Base-by-base conservation (phyloP, 2,888 invertebrate genomes). In the Pachydiplax longipennis region DNA sequence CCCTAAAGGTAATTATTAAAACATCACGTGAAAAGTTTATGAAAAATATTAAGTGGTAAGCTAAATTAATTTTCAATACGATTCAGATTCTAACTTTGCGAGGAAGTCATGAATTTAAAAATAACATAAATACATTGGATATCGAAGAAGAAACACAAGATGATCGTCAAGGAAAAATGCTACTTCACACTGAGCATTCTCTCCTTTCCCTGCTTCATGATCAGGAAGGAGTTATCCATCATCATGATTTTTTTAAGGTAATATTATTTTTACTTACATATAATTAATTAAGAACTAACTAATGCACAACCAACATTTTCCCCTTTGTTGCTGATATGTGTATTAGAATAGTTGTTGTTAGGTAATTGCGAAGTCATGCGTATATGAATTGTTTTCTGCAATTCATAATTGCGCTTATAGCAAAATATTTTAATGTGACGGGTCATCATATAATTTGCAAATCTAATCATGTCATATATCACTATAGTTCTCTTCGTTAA, bases 241-340 rank as follows among this genome's bases (percentile, higher is more conserved):
- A 97, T 93, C 96, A 97, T 94, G 97, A 96, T 61, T 94, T 97
- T 91, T 97, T 96, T 93, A 97, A 97, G 95, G 97, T 97, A 93
- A 92, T 91, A 91, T 44, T 83, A 82, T 15, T 22, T 58, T 4
- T 83, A 53, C 25, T 18, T 35, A 53, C 15, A 13, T 10, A 0
- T 81, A 31, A 80, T 2, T 18, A 80, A 25, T 31, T 2, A 35
- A 8, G 4, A 31, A 53, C 12, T 53, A 13, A 13, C 12, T 1
- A 53, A 2, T 53, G 10, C 15, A 13, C 12, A 8, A 8, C 48
- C 5, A 4, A 8, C 13, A 53, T 53, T 12, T 25, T 80, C 25
- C 35, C 13, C 73, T 2, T n/a, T n/a, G n/a, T n/a, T n/a, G n/a
- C n/a, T n/a, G n/a, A n/a, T n/a, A n/a, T n/a, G n/a, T n/a, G n/a